phyloP scores from a whole-genome alignment of 2,888 invertebrate genomes.

The Diachrysia chrysitis region DNA sequence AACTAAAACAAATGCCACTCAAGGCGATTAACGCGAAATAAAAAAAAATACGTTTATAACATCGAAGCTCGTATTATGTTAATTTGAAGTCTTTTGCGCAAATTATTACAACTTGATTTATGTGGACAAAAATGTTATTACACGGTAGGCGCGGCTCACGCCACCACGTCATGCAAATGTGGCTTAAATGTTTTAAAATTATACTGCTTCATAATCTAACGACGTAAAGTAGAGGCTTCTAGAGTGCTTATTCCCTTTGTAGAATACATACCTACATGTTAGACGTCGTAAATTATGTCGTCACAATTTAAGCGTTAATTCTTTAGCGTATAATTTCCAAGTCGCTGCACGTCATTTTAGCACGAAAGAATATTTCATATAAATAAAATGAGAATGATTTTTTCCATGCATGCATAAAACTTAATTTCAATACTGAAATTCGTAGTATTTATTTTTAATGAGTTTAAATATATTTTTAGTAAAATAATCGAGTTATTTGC shows the following conservation, averaged over 20 bases:
- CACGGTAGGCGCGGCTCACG: conserved; percentile 73
- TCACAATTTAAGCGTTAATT: not conserved
- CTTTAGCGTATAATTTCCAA: not conserved
- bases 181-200: conserved; percentile 55
- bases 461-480: no score
- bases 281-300: conserved; percentile 4
- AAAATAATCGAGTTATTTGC: no score
- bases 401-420: no score
- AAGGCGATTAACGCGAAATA: not conserved
- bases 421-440: no score
- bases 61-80: conserved; percentile 65
- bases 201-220: conserved; percentile 37
- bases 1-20: not conserved
- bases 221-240: conserved; percentile 9
- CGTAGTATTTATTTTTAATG: no score
- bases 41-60: conserved; percentile 39
- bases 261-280: conserved; percentile 2
- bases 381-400: no score
- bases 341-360: not conserved
- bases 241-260: conserved; percentile 22
- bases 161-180: conserved; percentile 64
- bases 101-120: conserved; percentile 79
- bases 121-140: conserved; percentile 69
- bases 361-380: not conserved
- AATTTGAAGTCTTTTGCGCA: conserved; percentile 74